These are phyloP conservation scores for Pissodes strobi DNA, from an alignment of 1,140 invertebrate species.

Conservation along the genomic window DNA sequence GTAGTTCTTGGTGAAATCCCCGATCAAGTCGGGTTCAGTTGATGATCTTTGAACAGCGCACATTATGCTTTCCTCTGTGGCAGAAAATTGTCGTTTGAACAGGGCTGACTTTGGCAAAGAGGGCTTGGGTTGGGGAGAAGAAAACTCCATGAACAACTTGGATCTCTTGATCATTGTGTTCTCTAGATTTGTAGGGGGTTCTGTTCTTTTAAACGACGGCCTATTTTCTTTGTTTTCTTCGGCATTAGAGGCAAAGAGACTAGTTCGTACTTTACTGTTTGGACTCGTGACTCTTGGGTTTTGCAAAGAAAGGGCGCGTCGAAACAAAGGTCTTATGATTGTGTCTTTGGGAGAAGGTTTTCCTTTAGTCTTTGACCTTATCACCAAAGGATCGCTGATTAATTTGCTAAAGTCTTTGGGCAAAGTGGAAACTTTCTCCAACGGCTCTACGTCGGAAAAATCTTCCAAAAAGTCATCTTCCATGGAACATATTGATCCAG, in stretches of 20 bases:
- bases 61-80: conserved; percentile 64
- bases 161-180: conserved; percentile 60
- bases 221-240: conserved; percentile 36
- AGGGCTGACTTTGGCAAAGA: conserved; percentile 30
- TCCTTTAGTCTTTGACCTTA: conserved; percentile 37
- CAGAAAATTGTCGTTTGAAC: conserved; percentile 61
- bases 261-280: conserved; percentile 47
- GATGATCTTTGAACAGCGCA: conserved; percentile 64
- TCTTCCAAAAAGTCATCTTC: conserved; percentile 71
- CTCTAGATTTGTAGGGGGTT: conserved; percentile 59
- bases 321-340: conserved; percentile 47
- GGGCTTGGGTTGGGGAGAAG: conserved; percentile 3
- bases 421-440: conserved; percentile 46
- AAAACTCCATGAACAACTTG: conserved; percentile 49
- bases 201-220: conserved; percentile 64
- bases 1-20: conserved; percentile 79
- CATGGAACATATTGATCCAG: conserved; percentile 63
- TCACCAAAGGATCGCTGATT: conserved; percentile 50
- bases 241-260: conserved; percentile 24
- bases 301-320: conserved; percentile 57
- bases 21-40: conserved; percentile 75
- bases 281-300: conserved; percentile 37
- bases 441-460: conserved; percentile 65
- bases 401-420: conserved; percentile 56
- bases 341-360: conserved; percentile 38